Evolutionary conservation across 2,113 vertebrate species (phyloP), one percentile per base, ranked within the genome.

Genomic region (Corydoras sp.): DNA sequence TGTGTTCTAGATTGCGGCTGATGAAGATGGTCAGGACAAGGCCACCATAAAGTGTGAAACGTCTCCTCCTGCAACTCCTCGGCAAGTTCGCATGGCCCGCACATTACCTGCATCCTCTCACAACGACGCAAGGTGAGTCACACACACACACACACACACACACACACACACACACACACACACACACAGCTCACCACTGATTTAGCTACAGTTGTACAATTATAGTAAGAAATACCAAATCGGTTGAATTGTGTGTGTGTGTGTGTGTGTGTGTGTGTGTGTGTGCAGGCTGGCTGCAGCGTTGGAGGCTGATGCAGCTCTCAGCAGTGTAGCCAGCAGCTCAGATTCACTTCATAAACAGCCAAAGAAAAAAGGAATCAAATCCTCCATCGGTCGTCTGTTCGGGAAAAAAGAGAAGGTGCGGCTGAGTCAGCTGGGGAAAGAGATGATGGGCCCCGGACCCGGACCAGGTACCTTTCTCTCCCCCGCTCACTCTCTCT

Each of bases 331-430:
- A 69, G 93, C 81, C 69, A 99, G 97, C 90, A 99, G 96, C 86
- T 93, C 95, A 77, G 97, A 99, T 77, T 99, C 97, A n/a, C 89
- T 99, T 32, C 92, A 96, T 85, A 99, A 99, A 87, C 93, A 95
- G 85, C 94, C 95, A 18, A 99, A 99, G 87, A 99, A 98, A 86
- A 99, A 98, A 85, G 96, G 97, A 78, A 99, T 99, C 87, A 99
- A 99, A 77, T 99, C 97, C 76, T 99, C 97, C 74, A 98, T 99
- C 77, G 96, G 97, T 10, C 92, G 96, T 14, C 87, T 99, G 79
- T 99, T 99, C 0, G 96, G 97, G 84, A 99, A 99, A 91, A 99
- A 98, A 84, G 97, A 99, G 86, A 99, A 99, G 79, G 95, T 92
- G 71, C 89, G 96, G 48, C 84, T 98, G 73, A 92, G 85, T 54